Evolutionary conservation across 1,140 invertebrate genomes (phyloP), one percentile per base, ranked within the genome.

Genomic region (Pseudoatta argentina): DNA sequence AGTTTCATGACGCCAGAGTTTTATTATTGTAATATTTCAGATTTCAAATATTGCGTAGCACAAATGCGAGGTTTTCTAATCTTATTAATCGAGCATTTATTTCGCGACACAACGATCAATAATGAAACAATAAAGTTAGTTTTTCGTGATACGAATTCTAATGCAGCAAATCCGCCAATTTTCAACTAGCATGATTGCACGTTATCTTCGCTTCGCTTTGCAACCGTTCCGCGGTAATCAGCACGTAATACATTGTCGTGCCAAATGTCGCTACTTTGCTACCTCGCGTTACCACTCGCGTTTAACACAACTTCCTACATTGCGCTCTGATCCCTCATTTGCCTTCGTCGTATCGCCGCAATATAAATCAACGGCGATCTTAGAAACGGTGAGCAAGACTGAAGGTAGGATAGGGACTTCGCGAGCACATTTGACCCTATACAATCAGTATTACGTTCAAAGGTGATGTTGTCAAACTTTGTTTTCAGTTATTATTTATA

Each of bases 351-450:
- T 83, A 83, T 73, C 39, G 69, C 69, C 55, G 79, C 14, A 73
- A 61, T 73, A 83, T 83, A 83, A 83, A 83, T 83, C 79, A 73
- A 48, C 79, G 39, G 79, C 69, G 69, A 83, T 83, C 79, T 83
- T 51, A 51, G 55, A 72, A 61, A 72, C 18, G 24, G 2, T 30
- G 24, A 3, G 66, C 67, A 24, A 44, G 30, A 66, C 48, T 14
- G 24, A 48, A 48, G 12, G 24, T 24, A 18, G 21, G 76, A 78
- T 78, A 66, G 21, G 8, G 7, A 24, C 10, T 12, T 21, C 27
- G 34, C 10, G 57, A 57, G 21, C 48, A 4, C 34, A 27, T 72
- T 81, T 39, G 14, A 24, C 51, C 39, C 16, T 55, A 10, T 27
- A 71, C 21, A 39, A 39, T 21, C 3, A 18, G 30, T 55, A 57